phyloP scores from a whole-genome alignment of 1,140 invertebrate genomes.

The silkworm (Bombyx mori) region ASM3026992v2 NC_085123.1:8325501-8326000 shows the following conservation, averaged over 20 bases:
- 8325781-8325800: constrained; percentile 74
- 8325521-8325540: not conserved
- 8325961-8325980: too few species aligned
- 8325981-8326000: too few species aligned
- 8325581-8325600: too few species aligned
- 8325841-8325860: not conserved
- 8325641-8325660: not conserved
- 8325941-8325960: too few species aligned
- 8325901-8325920: not conserved
- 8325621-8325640: not conserved
- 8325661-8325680: constrained; percentile 19
- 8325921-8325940: too few species aligned
- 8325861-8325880: too few species aligned
- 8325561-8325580: too few species aligned
- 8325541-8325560: too few species aligned
- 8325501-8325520: not conserved
- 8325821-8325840: constrained; percentile 47
- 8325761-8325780: constrained; percentile 74
- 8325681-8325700: constrained; percentile 34
- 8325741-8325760: constrained; percentile 74
- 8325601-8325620: not conserved
- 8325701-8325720: constrained; percentile 51
- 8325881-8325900: not conserved
- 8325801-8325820: constrained; percentile 54
- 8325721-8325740: constrained; percentile 36